Evolutionary conservation across 2,113 vertebrate genomes (phyloP).

Genomic region (Pelvicachromis taeniatus): DNA sequence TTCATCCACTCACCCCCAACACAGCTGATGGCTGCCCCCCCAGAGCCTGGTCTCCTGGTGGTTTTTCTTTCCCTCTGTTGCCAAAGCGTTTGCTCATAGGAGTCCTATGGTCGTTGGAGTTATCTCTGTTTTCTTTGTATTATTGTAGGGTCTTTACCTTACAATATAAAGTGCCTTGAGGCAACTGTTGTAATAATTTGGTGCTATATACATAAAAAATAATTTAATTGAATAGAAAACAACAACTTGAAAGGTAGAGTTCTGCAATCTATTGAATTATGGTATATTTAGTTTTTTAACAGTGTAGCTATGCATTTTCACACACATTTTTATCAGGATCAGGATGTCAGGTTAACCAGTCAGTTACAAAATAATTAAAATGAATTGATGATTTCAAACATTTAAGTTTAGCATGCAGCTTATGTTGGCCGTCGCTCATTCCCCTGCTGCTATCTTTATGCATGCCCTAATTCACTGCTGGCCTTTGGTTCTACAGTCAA

Average conservation of each 20-base stretch:
- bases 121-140: not conserved
- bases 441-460: conserved; percentile 24
- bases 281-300: not conserved
- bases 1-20: not conserved
- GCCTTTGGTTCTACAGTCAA: conserved; percentile 22
- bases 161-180: not conserved
- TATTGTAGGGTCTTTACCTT: not conserved
- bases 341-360: not conserved
- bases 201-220: not conserved
- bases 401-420: not conserved
- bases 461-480: conserved; percentile 53
- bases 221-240: not conserved
- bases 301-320: not conserved
- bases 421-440: not conserved
- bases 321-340: not conserved
- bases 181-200: not conserved
- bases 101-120: rapidly evolving
- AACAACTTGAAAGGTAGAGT: not conserved
- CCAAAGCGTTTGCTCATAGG: not conserved
- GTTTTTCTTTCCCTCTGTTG: not conserved
- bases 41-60: rapidly evolving
- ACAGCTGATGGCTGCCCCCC: not conserved
- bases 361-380: not conserved
- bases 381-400: not conserved
- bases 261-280: not conserved